phyloP scores from a whole-genome alignment of 2,888 invertebrate species.

The Abrostola tripartita region DNA sequence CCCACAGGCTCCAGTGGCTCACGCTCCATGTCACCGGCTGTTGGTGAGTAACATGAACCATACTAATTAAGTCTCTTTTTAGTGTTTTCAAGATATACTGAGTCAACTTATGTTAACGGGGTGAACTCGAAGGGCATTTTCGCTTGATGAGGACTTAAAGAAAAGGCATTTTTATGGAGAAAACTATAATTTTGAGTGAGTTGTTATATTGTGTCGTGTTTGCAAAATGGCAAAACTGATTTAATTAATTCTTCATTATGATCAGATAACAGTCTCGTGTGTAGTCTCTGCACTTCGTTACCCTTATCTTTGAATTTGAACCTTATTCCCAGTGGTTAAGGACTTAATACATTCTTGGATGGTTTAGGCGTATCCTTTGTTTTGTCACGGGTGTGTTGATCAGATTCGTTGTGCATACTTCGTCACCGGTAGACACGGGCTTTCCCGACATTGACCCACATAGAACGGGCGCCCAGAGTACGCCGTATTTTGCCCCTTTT shows the following conservation, averaged over 20 bases:
- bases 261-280: not conserved
- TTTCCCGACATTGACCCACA: constrained; percentile 90
- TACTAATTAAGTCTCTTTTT: not conserved
- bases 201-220: not conserved
- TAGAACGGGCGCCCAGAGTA: constrained; percentile 88
- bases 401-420: constrained; percentile 88
- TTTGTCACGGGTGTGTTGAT: constrained; percentile 86
- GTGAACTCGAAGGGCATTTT: not conserved
- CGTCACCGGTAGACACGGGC: constrained; percentile 89
- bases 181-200: too few species aligned
- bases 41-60: constrained; percentile 91
- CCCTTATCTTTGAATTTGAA: constrained; percentile 57
- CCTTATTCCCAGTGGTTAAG: constrained; percentile 69
- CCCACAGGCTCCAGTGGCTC: constrained; percentile 98
- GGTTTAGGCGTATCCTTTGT: constrained; percentile 76
- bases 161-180: not conserved
- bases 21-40: constrained; percentile 99
- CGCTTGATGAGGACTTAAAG: not conserved
- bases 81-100: too few species aligned
- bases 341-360: constrained; percentile 59
- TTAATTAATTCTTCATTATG: constrained; percentile 3
- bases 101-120: too few species aligned
- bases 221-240: not conserved
- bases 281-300: constrained; percentile 11
- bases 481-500: constrained; percentile 89